Conservation (phyloP, 2,797 vertebrate genomes). For the Sebastes minor region DNA sequence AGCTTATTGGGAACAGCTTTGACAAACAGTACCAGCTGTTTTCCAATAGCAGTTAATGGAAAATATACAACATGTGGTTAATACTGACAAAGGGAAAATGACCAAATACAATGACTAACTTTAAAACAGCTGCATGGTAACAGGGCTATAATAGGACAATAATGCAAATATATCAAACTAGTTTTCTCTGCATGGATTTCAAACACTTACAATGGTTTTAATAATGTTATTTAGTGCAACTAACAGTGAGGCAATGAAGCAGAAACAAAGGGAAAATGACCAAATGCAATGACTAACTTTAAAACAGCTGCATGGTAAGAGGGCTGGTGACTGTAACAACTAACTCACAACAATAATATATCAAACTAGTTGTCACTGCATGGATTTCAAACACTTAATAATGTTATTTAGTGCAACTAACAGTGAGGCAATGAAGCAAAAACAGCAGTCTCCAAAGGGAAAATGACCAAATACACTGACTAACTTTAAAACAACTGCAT, state of each 20-base stretch:
- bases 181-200: not conserved
- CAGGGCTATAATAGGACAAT: conserved; percentile 14
- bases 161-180: not conserved
- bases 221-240: conserved; percentile 15
- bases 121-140: conserved; percentile 60
- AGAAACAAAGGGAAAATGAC: conserved; percentile 5
- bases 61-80: conserved; percentile 1
- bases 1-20: conserved; percentile 42
- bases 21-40: conserved; percentile 40
- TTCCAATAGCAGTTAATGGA: conserved; percentile 13
- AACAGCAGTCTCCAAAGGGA: not conserved
- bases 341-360: not conserved
- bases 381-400: conserved; percentile 13
- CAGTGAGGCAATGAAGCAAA: conserved; percentile 22
- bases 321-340: not conserved
- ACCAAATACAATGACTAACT: not conserved
- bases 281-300: conserved; percentile 9
- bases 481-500: conserved; percentile 58
- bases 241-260: conserved; percentile 22
- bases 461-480: not conserved
- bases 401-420: conserved; percentile 15
- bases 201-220: conserved; percentile 5
- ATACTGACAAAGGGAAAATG: conserved; percentile 29
- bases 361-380: not conserved
- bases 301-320: conserved; percentile 57